These are phyloP conservation scores for Cephus cinctus DNA, from an alignment of 1,140 invertebrate genomes.

Conservation along the genomic window DNA sequence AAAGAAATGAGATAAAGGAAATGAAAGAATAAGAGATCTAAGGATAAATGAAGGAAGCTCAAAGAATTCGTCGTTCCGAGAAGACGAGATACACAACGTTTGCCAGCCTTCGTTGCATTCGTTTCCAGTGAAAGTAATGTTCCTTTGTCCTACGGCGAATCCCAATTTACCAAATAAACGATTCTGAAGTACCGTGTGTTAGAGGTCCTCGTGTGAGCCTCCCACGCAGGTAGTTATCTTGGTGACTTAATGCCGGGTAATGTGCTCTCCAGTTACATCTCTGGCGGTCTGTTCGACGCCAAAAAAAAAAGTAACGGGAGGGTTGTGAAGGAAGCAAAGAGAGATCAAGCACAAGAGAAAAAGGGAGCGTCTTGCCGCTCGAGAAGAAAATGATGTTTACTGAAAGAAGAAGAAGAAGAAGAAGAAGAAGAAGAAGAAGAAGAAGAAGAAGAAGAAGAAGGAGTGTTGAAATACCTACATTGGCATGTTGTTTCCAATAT, in stretches of 20 bases:
- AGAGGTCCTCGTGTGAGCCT: slow-evolving; percentile 30
- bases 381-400: not conserved
- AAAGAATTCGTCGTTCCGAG: too few relatives aligned
- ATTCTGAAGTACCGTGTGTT: slow-evolving; percentile 5
- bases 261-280: slow-evolving; percentile 51
- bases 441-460: slow-evolving; percentile 3
- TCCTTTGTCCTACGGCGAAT: slow-evolving; percentile 6
- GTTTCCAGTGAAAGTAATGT: slow-evolving; percentile 8
- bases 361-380: not conserved
- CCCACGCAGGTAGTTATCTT: slow-evolving; percentile 53
- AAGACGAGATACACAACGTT: too few relatives aligned
- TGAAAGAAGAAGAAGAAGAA: not conserved
- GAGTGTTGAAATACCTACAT: too few relatives aligned
- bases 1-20: too few relatives aligned
- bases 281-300: slow-evolving; percentile 28
- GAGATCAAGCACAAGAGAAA: not conserved
- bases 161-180: slow-evolving; percentile 5
- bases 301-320: not conserved
- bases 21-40: too few relatives aligned
- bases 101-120: too few relatives aligned
- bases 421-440: slow-evolving; percentile 1
- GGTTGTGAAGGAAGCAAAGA: too few relatives aligned
- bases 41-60: too few relatives aligned
- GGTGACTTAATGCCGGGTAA: slow-evolving; percentile 53
- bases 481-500: too few relatives aligned